These are phyloP conservation scores for Remorina albescens DNA, from an alignment of 2,797 vertebrate species.

Conservation along the genomic window DNA sequence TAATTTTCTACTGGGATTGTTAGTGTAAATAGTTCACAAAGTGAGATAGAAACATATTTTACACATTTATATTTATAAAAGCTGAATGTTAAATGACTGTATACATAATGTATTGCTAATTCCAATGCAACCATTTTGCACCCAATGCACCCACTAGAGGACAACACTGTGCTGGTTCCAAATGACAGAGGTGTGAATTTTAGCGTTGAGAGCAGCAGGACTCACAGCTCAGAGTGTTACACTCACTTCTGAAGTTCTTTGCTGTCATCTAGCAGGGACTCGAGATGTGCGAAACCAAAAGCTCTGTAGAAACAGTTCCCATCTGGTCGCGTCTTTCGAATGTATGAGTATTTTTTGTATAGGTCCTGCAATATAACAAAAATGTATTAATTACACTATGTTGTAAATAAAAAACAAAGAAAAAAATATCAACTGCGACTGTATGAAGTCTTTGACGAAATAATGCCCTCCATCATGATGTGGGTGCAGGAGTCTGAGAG, in stretches of 20 bases:
- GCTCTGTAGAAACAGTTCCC: conserved; percentile 97
- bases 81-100: neutral
- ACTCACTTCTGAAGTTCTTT: conserved; percentile 91
- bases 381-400: neutral
- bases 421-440: too few species aligned
- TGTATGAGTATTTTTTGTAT: conserved; percentile 92
- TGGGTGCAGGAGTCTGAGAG: conserved; percentile 25
- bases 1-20: neutral
- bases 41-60: neutral
- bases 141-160: neutral
- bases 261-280: conserved; percentile 91
- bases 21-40: neutral
- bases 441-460: neutral
- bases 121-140: neutral
- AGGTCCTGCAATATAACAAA: conserved; percentile 83
- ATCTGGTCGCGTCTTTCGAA: conserved; percentile 94
- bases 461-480: neutral
- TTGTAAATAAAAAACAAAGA: too few species aligned
- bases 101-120: neutral
- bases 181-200: neutral
- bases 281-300: conserved; percentile 92
- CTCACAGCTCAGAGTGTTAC: neutral
- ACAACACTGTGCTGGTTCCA: neutral
- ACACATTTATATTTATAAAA: neutral
- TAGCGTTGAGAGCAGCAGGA: neutral